phyloP scores from a whole-genome alignment of 1,140 invertebrate genomes.

The Ceratitis capitata region DNA sequence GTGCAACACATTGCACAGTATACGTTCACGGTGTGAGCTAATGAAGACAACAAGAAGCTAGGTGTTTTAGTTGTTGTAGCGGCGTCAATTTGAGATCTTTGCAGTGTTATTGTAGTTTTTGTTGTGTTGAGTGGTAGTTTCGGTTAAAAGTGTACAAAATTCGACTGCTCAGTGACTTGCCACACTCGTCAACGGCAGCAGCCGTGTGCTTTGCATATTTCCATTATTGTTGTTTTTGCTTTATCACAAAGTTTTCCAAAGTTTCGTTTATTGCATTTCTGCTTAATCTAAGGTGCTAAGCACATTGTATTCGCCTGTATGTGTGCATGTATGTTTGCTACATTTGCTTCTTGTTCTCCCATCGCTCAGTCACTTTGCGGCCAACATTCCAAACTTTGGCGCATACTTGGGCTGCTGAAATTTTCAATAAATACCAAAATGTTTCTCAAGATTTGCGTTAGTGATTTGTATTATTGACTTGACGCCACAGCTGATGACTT shows the following conservation, averaged over 20 bases:
- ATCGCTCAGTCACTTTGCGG: not conserved
- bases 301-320: not conserved
- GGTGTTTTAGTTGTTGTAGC: not conserved
- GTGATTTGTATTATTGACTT: conserved; percentile 6
- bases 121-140: not conserved
- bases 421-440: conserved; percentile 26
- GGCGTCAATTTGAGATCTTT: not conserved
- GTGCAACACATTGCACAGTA: no score
- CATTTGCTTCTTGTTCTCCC: not conserved
- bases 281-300: not conserved
- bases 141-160: not conserved
- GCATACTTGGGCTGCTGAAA: not conserved
- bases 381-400: not conserved
- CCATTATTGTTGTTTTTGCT: not conserved
- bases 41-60: not conserved
- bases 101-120: not conserved
- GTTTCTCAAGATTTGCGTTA: not conserved
- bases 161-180: not conserved
- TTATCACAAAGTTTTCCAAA: not conserved
- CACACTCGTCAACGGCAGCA: not conserved
- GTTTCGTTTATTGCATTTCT: not conserved
- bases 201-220: not conserved
- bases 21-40: not conserved
- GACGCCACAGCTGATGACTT: not conserved
- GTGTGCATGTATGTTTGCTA: not conserved